Base-by-base conservation (phyloP, 2,797 vertebrate genomes). In the Oryzias dopingdopingensis region DNA sequence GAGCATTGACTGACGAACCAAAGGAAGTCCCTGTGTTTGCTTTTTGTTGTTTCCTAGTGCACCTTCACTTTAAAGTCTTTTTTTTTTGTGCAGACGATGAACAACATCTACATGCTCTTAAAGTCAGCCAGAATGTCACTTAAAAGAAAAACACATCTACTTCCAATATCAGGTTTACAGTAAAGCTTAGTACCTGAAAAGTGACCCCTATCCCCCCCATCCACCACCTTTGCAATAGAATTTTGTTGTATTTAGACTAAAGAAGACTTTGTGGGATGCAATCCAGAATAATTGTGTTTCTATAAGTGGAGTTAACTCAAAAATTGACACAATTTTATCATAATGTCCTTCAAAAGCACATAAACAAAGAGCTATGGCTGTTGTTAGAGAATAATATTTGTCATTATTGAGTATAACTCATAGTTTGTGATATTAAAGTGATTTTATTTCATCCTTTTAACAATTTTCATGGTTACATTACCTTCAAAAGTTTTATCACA, bases 1-100 rank as follows among this genome's bases (percentile, higher is more conserved):
- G 63, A 76, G 62, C 41, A 51, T 50, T 47, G 67, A 65, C 68
- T 58, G 53, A 65, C 60, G 71, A 64, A 15, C 48, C 52, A 67
- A 67, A 15, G 40, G 62, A 66, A 56, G 64, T 62, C 50, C 64
- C 56, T 14, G 3, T 52, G 23, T 43, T 60, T 57, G 65, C 54
- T 70, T 70, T 76, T 77, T 65, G 70, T 49, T 59, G 20, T 22
- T 6, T 52, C 43, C 50, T 23, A 43, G 10, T 23, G 5, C 56
- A 53, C 6, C 56, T 56, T 44, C 40, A 47, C 14, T 24, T 73
- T 73, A 41, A 52, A 63, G 68, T 67, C 59, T 54, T 37, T 41
- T 2, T 2, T 46, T 45, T 45, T 72, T 59, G 51, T 59, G 51
- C 16, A 26, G 45, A 40, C 62, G 58, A 79, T 74, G 66, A 71